Conservation (phyloP, 2,113 vertebrate species). For the Indicator indicator region DNA sequence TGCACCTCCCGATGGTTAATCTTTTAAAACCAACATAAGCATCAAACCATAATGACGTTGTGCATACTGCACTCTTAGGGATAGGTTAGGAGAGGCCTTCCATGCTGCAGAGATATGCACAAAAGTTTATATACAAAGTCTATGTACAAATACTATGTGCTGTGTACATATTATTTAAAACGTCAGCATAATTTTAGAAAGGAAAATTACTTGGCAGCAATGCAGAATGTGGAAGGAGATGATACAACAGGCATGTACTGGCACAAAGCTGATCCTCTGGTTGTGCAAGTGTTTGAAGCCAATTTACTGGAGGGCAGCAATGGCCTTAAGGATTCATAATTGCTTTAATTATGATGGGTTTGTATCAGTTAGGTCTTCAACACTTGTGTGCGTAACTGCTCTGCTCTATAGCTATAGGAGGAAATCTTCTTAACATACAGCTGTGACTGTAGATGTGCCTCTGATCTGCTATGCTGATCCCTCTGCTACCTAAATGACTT, state of each 20-base stretch:
- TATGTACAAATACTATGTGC: too few relatives aligned
- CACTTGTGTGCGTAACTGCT: not conserved
- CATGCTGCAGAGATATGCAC: not conserved
- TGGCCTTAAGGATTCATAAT: not conserved
- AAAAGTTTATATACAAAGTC: not conserved
- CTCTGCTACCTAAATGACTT: not conserved
- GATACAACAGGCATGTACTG: not conserved
- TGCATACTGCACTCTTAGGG: not conserved
- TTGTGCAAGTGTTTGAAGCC: not conserved
- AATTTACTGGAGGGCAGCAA: not conserved
- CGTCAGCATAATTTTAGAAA: not conserved
- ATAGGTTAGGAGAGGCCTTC: not conserved
- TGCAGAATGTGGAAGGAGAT: not conserved
- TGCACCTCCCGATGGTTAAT: not conserved
- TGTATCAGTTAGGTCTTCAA: not conserved
- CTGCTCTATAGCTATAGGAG: not conserved
- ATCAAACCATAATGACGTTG: not conserved
- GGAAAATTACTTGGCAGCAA: not conserved
- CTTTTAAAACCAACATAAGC: not conserved
- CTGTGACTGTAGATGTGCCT: not conserved
- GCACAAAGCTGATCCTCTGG: not conserved
- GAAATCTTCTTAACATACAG: not conserved
- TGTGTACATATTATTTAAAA: not conserved
- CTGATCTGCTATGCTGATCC: not conserved
- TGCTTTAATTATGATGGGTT: not conserved